Base-by-base conservation (phyloP, 2,797 vertebrate genomes). In the Macroramphosus scolopax region DNA sequence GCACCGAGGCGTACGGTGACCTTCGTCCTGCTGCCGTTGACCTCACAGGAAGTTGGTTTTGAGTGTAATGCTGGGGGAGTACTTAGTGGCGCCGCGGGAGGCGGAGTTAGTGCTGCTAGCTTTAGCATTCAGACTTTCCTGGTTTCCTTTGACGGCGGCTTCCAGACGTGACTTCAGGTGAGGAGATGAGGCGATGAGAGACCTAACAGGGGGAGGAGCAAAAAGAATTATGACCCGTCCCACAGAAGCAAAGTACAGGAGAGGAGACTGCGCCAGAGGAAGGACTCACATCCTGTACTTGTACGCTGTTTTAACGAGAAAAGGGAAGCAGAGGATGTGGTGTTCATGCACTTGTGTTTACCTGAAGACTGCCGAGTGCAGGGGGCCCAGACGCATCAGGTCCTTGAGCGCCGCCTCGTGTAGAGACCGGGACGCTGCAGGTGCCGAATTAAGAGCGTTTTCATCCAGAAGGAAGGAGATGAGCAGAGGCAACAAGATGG, bases 381-480 rank as follows among this genome's bases (percentile, higher is more conserved):
- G 92, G 5, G 94, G 92, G 2, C 92, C 94, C 15, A 95, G 89
- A 30, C 92, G 90, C 90, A 94, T 95, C 57, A 98, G 88, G 56
- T 92, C 91, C 56, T 90, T 89, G 52, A 98, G 85, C 51, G 90
- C 92, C 32, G 90, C 93, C 57, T 95, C 92, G 32, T 98, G 95
- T 11, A 98, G 88, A 26, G 74, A 83, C 66, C 87, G 90, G 22
- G 85, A 91, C 0, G 79, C 54, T 1, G 73, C 40, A 14, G 92
- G 78, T 55, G 94, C 90, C 5, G 94, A 94, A 66, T 79, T 73
- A 24, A 96, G 83, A 0, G 92, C 77, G 43, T 93, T 96, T 60
- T 96, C 93, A 63, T 96, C 95, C 87, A 98, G 63, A 42, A 96
- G 91, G 75, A 95, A 95, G 68, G 93, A 94, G 77, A 97, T 91